Evolutionary conservation across 2,113 vertebrate genomes (phyloP), one percentile per base, ranked within the genome.

Genomic region (Notothenia coriiceps): DNA sequence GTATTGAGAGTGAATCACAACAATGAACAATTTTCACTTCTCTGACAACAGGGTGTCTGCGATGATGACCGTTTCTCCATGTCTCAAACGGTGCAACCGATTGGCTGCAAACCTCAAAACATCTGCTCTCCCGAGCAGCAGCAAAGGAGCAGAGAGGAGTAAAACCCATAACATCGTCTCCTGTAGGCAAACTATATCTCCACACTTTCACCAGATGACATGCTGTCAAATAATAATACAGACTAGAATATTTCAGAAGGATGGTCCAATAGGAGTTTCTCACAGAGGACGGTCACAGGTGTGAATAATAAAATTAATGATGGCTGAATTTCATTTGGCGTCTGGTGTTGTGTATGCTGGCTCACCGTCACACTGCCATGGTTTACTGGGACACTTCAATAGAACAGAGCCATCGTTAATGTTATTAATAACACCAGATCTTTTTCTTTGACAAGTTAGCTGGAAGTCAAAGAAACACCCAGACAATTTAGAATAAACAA

Each of bases 51-150:
- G 73, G 67, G 66, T 13, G 55, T 47, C 60, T 62, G 65, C 44
- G n/a, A 75, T 65, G 81, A 77, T 52, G 74, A 62, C 6, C 25
- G 2, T 79, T 72, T 78, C 55, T 44, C 33, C 77, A 49, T 65
- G 11, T 15, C 74, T 86, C 83, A 79, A 73, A 77, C 60, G 3
- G 78, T 25, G 69, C 40, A 40, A 66, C 40, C 79, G 79, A 81
- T 77, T 82, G 74, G 55, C 64, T 61, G 74, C 49, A 46, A 55
- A 77, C 66, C 35, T 63, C 80, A 56, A 66, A 80, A 84, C 71
- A 74, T 75, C 68, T 72, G 65, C 66, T 86, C 74, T 70, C 63
- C 20, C 70, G 55, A 22, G 56, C 47, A 73, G 33, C 65, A 61
- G 17, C 43, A 8, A 67, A 74, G 33, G 62, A 67, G 47, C 54